Percentiles rank a stretch among this genome's conserved stretches.
These are phyloP conservation scores for Scaptomyza reducta DNA, from an alignment of 2,888 invertebrate genomes.

Conservation along the genomic window DNA sequence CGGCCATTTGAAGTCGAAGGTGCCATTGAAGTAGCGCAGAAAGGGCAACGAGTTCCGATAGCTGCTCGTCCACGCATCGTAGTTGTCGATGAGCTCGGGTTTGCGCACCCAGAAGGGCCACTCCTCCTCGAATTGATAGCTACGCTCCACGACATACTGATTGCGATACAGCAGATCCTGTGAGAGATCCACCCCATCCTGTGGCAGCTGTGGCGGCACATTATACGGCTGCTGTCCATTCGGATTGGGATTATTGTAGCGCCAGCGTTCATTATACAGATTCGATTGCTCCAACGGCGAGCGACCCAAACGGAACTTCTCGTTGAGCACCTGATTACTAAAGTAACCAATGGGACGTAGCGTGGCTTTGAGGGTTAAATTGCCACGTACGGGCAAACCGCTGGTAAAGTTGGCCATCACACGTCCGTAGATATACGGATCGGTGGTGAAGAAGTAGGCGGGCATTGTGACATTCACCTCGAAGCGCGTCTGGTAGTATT, in stretches of 20 bases:
- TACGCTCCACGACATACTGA: slow-evolving; percentile 88
- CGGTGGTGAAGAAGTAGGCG: slow-evolving; percentile 95
- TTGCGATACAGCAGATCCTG: slow-evolving; percentile 84
- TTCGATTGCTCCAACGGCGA: slow-evolving; percentile 74
- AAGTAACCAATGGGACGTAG: slow-evolving; percentile 89
- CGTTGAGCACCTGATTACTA: slow-evolving; percentile 86
- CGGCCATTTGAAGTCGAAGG: slow-evolving; percentile 93
- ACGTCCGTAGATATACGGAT: slow-evolving; percentile 92
- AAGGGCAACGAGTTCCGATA: slow-evolving; percentile 88
- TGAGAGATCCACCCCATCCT: slow-evolving; percentile 63
- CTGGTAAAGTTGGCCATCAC: slow-evolving; percentile 98
- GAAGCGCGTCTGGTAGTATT: slow-evolving; percentile 97
- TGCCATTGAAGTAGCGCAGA: slow-evolving; percentile 93
- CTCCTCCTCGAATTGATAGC: slow-evolving; percentile 91
- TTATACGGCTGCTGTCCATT: slow-evolving; percentile 60
- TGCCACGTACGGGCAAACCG: slow-evolving; percentile 95
- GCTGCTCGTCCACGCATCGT: slow-evolving; percentile 81
- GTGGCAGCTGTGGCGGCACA: slow-evolving; percentile 50
- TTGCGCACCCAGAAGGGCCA: slow-evolving; percentile 92
- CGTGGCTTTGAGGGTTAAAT: slow-evolving; percentile 93
- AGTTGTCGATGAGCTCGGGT: slow-evolving; percentile 85
- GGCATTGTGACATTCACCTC: slow-evolving; percentile 98
- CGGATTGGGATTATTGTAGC: slow-evolving; percentile 71
- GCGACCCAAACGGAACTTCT: slow-evolving; percentile 85
- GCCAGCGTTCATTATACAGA: slow-evolving; percentile 63